Base-by-base conservation (phyloP, 2,888 invertebrate species). In the Pterostichus madidus region DNA sequence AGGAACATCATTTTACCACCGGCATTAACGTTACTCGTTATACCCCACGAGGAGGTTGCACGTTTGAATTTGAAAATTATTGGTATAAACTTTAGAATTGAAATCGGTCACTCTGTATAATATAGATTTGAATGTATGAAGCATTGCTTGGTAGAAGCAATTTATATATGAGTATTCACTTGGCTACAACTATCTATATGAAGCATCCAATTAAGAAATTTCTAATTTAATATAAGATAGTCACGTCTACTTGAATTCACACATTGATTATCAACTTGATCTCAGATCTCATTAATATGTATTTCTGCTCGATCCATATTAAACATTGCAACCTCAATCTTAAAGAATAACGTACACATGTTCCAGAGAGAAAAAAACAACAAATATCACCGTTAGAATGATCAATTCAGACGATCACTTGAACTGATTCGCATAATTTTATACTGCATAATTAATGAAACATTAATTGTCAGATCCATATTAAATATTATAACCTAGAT, bases 401-500 rank as follows among this genome's bases (percentile, higher is more conserved):
- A 64, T 61, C 24, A 61, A 32, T 31, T 31, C 13, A 32, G 52
- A 52, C 52, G 64, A 64, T 64, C 64, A 64, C 5, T 64, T 35
- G 13, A 64, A 31, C 39, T 64, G 35, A 64, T 64, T 64, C 39
- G 64, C 32, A 64, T 64, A 64, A 64, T 64, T 35, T 39, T 64
- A 31, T 64, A 35, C 64, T 64, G 39, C 64, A 64, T 64, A 64
- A 35, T 64, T 64, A 64, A 64, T 64, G 64, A 64, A 64, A 35
- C 64, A 32, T 35, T 64, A 64, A 64, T 64, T 64, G 64, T 64
- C 39, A 64, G 64, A 64, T 64, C 64, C 64, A 64, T 64, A 64
- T 64, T 64, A 64, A 59, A 64, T 32, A 64, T 64, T 64, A 64
- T 64, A 64, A 64, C 64, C 64, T 39, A 64, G 64, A 64, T 64